phyloP scores from a whole-genome alignment of 2,888 invertebrate genomes.

The Leucania comma region DNA sequence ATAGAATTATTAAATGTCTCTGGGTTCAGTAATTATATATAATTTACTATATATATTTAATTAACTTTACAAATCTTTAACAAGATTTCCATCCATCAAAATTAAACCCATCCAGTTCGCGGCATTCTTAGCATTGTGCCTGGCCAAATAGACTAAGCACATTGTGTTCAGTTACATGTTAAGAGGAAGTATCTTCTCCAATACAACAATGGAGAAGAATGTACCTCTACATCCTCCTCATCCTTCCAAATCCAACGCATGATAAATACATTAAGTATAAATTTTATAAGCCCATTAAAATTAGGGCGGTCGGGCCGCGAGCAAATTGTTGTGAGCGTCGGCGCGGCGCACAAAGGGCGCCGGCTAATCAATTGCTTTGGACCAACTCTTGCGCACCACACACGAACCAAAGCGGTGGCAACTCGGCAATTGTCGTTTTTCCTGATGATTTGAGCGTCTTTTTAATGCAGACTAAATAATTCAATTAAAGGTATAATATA shows the following conservation, averaged over 20 bases:
- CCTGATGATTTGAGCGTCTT: neutral
- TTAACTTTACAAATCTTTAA: too few species aligned
- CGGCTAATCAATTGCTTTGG: slow-evolving; percentile 89
- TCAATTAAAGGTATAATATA: too few species aligned
- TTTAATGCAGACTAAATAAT: too few species aligned
- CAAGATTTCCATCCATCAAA: too few species aligned
- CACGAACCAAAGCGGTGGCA: slow-evolving; percentile 30
- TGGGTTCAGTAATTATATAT: too few species aligned
- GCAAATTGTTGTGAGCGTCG: slow-evolving; percentile 89
- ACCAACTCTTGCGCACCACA: slow-evolving; percentile 67
- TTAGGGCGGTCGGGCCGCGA: slow-evolving; percentile 89
- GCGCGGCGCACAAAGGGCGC: slow-evolving; percentile 85
- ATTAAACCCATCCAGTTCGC: too few species aligned
- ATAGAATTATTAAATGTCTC: too few species aligned
- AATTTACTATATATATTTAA: too few species aligned
- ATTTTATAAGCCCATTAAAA: slow-evolving; percentile 91
- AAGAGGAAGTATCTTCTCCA: too few species aligned
- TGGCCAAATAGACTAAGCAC: too few species aligned
- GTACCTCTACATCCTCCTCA: slow-evolving; percentile 11
- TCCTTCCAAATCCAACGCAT: slow-evolving; percentile 79
- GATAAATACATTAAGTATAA: slow-evolving; percentile 90
- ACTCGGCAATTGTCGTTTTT: slow-evolving; percentile 30
- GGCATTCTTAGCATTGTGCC: too few species aligned
- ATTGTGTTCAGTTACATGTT: too few species aligned
- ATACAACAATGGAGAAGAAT: neutral